Conservation (phyloP, 2,797 vertebrate species). For the Argyrosomus regius region DNA sequence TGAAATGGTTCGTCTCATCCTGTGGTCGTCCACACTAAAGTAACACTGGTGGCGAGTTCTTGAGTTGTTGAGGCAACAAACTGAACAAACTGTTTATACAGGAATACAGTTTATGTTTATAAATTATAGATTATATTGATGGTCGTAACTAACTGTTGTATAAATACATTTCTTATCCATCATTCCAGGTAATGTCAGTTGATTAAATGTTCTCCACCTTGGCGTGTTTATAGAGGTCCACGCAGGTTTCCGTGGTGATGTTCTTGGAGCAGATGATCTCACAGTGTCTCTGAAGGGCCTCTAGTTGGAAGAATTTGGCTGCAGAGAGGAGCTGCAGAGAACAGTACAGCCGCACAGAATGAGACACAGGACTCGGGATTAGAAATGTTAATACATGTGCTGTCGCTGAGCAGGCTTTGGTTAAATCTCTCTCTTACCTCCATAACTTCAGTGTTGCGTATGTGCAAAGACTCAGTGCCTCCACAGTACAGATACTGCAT, state of each 20-base stretch:
- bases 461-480: conserved; percentile 95
- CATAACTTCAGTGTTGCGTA: conserved; percentile 98
- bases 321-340: conserved; percentile 93
- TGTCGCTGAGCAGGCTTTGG: conserved; percentile 19
- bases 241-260: conserved; percentile 97
- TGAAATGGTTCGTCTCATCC: too few relatives aligned
- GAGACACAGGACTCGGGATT: conserved; percentile 40
- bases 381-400: conserved; percentile 24
- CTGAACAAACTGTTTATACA: too few relatives aligned
- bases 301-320: conserved; percentile 99
- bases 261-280: conserved; percentile 99
- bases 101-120: too few relatives aligned
- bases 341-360: conserved; percentile 56
- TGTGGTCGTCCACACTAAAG: too few relatives aligned
- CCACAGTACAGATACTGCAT: conserved; percentile 99
- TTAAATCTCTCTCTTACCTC: conserved; percentile 86
- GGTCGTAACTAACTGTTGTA: too few relatives aligned
- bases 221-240: conserved; percentile 98
- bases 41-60: too few relatives aligned
- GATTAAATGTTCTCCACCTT: conserved; percentile 85
- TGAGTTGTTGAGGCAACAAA: too few relatives aligned
- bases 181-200: too few relatives aligned
- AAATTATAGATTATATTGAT: too few relatives aligned
- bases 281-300: conserved; percentile 99
- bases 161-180: too few relatives aligned